These are phyloP conservation scores for Nilaparvata lugens DNA, from an alignment of 1,140 invertebrate genomes.

Conservation along the genomic window DNA sequence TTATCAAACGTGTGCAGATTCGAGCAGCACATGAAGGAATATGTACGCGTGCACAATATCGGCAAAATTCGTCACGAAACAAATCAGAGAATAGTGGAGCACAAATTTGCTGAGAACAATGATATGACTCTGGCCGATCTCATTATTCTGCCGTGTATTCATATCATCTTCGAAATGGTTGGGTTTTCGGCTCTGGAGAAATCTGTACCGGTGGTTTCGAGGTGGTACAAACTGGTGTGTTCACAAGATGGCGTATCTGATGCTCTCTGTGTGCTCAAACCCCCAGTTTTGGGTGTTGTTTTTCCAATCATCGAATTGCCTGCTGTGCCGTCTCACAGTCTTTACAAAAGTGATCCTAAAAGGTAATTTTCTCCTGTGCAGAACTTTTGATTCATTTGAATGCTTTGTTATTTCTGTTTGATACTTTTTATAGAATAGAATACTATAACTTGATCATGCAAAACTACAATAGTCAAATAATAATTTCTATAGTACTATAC, in stretches of 20 bases:
- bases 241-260: conserved; percentile 15
- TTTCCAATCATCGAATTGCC: background rate
- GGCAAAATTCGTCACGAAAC: conserved; percentile 47
- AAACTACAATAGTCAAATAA: too few relatives aligned
- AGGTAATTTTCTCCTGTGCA: too few relatives aligned
- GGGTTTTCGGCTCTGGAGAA: conserved; percentile 34
- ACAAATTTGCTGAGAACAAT: conserved; percentile 75
- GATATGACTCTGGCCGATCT: conserved; percentile 76
- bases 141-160: conserved; percentile 62
- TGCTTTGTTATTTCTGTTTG: too few relatives aligned
- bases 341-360: conserved; percentile 71
- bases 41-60: conserved; percentile 77
- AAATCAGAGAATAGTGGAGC: conserved; percentile 36
- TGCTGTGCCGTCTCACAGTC: conserved; percentile 38
- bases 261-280: background rate
- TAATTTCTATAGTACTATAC: too few relatives aligned
- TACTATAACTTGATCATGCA: too few relatives aligned
- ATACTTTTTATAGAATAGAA: too few relatives aligned
- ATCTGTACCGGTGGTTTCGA: conserved; percentile 50
- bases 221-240: conserved; percentile 50
- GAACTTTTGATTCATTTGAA: too few relatives aligned
- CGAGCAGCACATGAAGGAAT: conserved; percentile 77
- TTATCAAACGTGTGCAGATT: conserved; percentile 49
- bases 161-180: conserved; percentile 48
- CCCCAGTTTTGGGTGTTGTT: too few relatives aligned